Base-by-base conservation (phyloP, 1,140 invertebrate species). In the Neotoxoptera formosana region DNA sequence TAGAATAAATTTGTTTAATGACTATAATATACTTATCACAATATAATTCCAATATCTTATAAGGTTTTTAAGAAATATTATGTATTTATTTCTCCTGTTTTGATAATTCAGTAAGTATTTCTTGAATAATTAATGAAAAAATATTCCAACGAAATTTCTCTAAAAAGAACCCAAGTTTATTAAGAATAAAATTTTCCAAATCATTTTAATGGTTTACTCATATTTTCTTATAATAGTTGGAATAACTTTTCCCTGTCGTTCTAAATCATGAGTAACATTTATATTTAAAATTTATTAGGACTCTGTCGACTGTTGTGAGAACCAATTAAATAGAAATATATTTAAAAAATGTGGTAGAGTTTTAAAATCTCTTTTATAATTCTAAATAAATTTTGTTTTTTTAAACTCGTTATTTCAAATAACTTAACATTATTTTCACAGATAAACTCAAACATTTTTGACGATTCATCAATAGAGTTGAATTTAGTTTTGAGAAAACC, bases 361-460 rank as follows among this genome's bases (percentile, higher is more conserved):
- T 90, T 67, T 25, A 90, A 45, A 90, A n/a, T 41, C 21, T 90
- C 36, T 67, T 14, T 67, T 67, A 56, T 45, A 20, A 25, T 45
- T 67, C 7, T 45, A 90, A 21, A 56, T 14, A 6, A n/a, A 4
- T 45, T 51, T 51, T 60, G 7, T 17, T 30, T 20, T 36, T 36
- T 30, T 60, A 17, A n/a, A 60, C 34, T 76, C 17, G 0, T 45
- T 17, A 47, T 11, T 91, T 48, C 21, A 83, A 48, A 48, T 91
- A 81, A 81, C 36, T 47, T 67, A 47, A 34, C 90, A 51, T 81
- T 93, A 36, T 93, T 93, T 93, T 23, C 81, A 86, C 91, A 93
- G 91, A 93, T 93, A 93, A 93, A 86, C 14, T 25, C 81, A 93
- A 84, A 56, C 6, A 56, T 36, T 93, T 93, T 93, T 84, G 48